phyloP scores from a whole-genome alignment of 92 coral and sea anemone species.

The Epizoanthus scotinus region DNA sequence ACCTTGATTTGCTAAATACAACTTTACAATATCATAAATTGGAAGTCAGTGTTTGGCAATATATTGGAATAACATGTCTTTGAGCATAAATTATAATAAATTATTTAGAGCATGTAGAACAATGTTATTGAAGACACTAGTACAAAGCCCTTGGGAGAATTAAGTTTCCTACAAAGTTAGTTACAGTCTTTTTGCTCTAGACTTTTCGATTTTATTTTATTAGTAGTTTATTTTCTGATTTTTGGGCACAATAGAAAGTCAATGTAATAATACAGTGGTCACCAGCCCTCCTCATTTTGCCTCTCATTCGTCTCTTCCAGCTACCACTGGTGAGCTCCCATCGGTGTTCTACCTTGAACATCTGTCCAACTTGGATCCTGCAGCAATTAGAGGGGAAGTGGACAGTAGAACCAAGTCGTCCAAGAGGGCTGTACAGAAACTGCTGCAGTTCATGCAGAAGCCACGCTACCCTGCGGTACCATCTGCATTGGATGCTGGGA shows the following conservation, averaged over 20 bases:
- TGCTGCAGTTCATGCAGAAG: slow-evolving; percentile 68
- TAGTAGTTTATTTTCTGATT: too few relatives aligned
- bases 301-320: not conserved
- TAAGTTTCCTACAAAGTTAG: too few relatives aligned
- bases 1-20: too few relatives aligned
- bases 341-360: slow-evolving; percentile 72
- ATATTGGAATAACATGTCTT: too few relatives aligned
- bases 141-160: too few relatives aligned
- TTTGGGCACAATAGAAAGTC: too few relatives aligned
- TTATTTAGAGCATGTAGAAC: too few relatives aligned
- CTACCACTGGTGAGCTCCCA: slow-evolving; percentile 64
- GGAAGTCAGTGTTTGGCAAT: too few relatives aligned
- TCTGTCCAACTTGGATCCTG: slow-evolving; percentile 70
- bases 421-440: slow-evolving; percentile 65
- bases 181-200: not conserved
- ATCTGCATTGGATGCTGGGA: slow-evolving; percentile 1
- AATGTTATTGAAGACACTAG: too few relatives aligned
- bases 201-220: too few relatives aligned
- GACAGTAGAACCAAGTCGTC: slow-evolving; percentile 71
- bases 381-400: slow-evolving; percentile 74
- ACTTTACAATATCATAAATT: too few relatives aligned
- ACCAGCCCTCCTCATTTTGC: not conserved
- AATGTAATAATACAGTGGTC: not conserved
- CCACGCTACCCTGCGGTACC: slow-evolving; percentile 52
- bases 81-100: too few relatives aligned